These are phyloP conservation scores for Microplitis deprimator DNA, from an alignment of 2,888 invertebrate species.

Conservation along the genomic window DNA sequence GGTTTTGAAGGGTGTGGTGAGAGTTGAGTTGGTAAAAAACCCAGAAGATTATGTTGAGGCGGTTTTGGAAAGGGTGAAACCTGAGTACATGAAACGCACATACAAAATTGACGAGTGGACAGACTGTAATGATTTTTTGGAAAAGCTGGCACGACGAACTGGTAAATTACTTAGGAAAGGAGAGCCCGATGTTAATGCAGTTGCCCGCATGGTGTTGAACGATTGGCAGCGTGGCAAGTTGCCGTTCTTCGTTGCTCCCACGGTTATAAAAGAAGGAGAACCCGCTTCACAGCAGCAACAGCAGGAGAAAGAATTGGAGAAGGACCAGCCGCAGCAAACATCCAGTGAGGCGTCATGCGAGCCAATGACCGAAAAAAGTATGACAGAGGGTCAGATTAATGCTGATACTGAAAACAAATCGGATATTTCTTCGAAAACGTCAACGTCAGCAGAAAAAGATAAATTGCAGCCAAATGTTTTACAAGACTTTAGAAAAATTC, in stretches of 20 bases:
- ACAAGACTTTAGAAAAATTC: slow-evolving; percentile 88
- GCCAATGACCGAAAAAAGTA: slow-evolving; percentile 68
- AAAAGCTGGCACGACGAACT: slow-evolving; percentile 86
- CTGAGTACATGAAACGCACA: slow-evolving; percentile 90
- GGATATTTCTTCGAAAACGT: background rate
- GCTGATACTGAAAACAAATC: slow-evolving; percentile 26
- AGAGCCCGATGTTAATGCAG: slow-evolving; percentile 92
- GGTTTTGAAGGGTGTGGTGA: slow-evolving; percentile 97
- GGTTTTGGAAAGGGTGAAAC: slow-evolving; percentile 88
- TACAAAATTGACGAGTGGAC: slow-evolving; percentile 90
- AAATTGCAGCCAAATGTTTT: slow-evolving; percentile 71
- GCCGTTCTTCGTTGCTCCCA: slow-evolving; percentile 93
- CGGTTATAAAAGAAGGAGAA: slow-evolving; percentile 60
- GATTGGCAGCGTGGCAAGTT: slow-evolving; percentile 99
- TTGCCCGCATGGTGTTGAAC: slow-evolving; percentile 95
- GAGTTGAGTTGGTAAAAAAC: slow-evolving; percentile 93
- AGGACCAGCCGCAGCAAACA: background rate
- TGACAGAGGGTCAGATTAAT: slow-evolving; percentile 17
- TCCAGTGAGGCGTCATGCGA: slow-evolving; percentile 60
- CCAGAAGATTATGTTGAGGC: slow-evolving; percentile 95
- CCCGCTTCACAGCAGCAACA: background rate
- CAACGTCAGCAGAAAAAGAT: slow-evolving; percentile 26
- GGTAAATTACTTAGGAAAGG: slow-evolving; percentile 96
- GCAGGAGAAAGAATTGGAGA: slow-evolving; percentile 3
- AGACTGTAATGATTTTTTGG: slow-evolving; percentile 89